phyloP scores from a whole-genome alignment of 2,888 invertebrate species.

The Portevinia maculata region DNA sequence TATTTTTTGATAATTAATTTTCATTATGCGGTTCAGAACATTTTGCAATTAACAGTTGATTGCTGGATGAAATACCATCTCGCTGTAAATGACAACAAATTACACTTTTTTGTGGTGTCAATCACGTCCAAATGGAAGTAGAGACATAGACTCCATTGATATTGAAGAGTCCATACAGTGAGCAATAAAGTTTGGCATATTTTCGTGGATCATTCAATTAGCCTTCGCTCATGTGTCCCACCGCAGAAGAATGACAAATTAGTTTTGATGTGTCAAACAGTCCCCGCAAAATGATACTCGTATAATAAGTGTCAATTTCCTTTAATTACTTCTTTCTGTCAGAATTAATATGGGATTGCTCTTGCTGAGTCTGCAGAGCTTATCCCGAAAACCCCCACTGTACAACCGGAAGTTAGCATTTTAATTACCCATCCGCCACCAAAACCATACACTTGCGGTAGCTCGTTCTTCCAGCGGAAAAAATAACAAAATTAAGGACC shows the following conservation, averaged over 20 bases:
- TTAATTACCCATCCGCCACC: constrained; percentile 57
- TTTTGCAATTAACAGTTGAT: neutral
- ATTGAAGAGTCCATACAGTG: neutral
- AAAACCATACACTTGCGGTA: constrained; percentile 31
- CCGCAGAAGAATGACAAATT: constrained; percentile 31
- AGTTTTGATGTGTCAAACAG: constrained; percentile 11
- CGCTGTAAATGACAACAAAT: constrained; percentile 13
- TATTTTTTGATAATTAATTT: constrained; percentile 16
- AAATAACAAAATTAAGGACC: constrained; percentile 60
- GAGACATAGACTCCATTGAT: constrained; percentile 1
- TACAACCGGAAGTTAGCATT: constrained; percentile 61
- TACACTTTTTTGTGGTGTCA: neutral
- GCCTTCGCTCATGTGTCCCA: constrained; percentile 6
- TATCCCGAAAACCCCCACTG: constrained; percentile 19
- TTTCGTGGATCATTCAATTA: constrained; percentile 48
- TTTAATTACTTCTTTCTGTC: neutral
- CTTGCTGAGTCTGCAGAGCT: constrained; percentile 1
- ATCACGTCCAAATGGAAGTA: constrained; percentile 5
- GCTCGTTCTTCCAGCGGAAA: constrained; percentile 28
- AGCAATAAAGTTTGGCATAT: neutral
- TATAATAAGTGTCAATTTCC: constrained; percentile 10
- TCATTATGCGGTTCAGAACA: constrained; percentile 16
- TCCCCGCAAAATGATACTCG: too few species aligned
- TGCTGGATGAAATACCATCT: constrained; percentile 5
- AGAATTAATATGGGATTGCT: constrained; percentile 14